Evolutionary conservation across 2,888 invertebrate genomes (phyloP).

Genomic region (Beris chalybata): DNA sequence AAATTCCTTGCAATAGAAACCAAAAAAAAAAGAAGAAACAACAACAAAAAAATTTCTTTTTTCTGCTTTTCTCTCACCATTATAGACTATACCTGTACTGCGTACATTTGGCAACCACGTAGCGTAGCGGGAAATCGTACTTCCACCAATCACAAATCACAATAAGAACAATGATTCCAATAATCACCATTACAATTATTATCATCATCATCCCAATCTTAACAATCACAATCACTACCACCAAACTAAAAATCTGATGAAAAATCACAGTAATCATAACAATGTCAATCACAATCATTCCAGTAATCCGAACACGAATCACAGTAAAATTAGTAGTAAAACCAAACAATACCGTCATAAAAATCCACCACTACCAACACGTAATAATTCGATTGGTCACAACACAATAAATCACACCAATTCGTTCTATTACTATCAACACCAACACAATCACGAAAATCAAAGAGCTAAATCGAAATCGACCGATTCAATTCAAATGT

Average conservation of each 20-base stretch:
- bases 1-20: too few relatives aligned
- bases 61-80: conserved; percentile 42
- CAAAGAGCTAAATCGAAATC: conserved; percentile 32
- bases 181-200: conserved; percentile 42
- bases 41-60: conserved; percentile 38
- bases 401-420: conserved; percentile 32
- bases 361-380: conserved; percentile 41
- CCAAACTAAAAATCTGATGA: conserved; percentile 42
- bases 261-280: conserved; percentile 41
- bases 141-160: conserved; percentile 43
- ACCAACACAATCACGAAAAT: conserved; percentile 10
- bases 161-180: conserved; percentile 36
- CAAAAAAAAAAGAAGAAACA: conserved; percentile 21
- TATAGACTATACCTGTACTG: conserved; percentile 56
- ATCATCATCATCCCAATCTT: conserved; percentile 41
- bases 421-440: conserved; percentile 22
- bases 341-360: conserved; percentile 41
- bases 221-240: conserved; percentile 39
- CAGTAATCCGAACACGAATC: conserved; percentile 45
- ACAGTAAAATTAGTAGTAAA: conserved; percentile 34
- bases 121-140: conserved; percentile 57
- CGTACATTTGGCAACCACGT: conserved; percentile 57
- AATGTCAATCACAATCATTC: conserved; percentile 39
- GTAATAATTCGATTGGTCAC: conserved; percentile 43
- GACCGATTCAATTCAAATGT: conserved; percentile 30